Evolutionary conservation across 2,888 invertebrate genomes (phyloP), one percentile per base, ranked within the genome.

Genomic region (Torymus texanus): DNA sequence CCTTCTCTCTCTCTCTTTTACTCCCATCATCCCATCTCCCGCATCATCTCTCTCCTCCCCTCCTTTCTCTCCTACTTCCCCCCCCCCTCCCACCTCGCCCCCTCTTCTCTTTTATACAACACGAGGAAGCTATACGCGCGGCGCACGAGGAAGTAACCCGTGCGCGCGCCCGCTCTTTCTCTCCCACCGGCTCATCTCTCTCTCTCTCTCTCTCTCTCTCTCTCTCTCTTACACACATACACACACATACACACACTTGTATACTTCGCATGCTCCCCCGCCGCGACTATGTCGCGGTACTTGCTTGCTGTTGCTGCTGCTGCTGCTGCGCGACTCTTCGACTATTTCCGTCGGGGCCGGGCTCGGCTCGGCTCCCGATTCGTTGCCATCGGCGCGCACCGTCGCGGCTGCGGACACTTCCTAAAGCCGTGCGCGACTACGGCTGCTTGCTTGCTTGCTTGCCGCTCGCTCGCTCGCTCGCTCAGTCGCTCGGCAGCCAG

Each of bases 401-500:
- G 21, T 2, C 21, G 21, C 55, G n/a, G 50, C n/a, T 1, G 11
- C n/a, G 24, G 21, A 11, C 55, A 62, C 62, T 72, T 63, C 63
- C 73, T 65, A 65, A 65, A 13, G 58, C 72, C 13, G 68, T 8
- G 59, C 61, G 72, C 72, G 71, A 63, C 68, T 63, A 50, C 76
- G 55, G 53, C 59, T 18, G 74, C 51, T 14, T 56, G 56, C n/a
- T 14, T 13, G 62, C 21, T 21, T 21, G 21, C 21, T 21, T 21
- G 21, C 14, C 62, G 62, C 24, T 13, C 62, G 18, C 62, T 50
- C 21, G 65, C 61, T 61, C 41, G 50, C 58, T 21, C 41, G 24
- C 83, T 87, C 87, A 89, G 89, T 89, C 86, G 87, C 86, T 88
- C 87, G 86, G 84, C 85, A 87, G 85, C 85, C 85, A 87, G 85